phyloP scores from a whole-genome alignment of 2,888 invertebrate genomes.

The Ochropacha duplaris region DNA sequence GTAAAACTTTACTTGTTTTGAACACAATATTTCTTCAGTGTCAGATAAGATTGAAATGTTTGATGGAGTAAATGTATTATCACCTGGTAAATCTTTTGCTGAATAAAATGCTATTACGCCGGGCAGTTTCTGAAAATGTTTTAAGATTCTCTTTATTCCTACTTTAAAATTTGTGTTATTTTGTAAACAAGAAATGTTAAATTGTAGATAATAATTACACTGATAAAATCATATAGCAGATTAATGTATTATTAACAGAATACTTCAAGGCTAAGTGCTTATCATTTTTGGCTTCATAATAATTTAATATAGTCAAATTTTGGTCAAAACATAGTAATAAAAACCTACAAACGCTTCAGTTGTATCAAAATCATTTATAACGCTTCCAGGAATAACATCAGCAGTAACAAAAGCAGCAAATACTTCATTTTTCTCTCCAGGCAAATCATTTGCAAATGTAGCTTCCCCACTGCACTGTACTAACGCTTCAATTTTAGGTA shows the following conservation, averaged over 20 bases:
- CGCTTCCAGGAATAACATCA: constrained; percentile 75
- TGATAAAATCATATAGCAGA: too few species aligned
- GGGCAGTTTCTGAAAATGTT: constrained; percentile 72
- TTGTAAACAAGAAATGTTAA: too few species aligned
- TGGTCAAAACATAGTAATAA: too few species aligned
- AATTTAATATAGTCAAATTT: too few species aligned
- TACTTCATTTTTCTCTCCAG: constrained; percentile 83
- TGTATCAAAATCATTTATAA: constrained; percentile 81
- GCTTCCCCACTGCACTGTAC: constrained; percentile 87
- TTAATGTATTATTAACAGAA: too few species aligned
- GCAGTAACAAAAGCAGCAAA: constrained; percentile 85
- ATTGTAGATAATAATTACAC: too few species aligned
- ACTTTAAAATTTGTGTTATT: too few species aligned
- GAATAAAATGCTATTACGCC: constrained; percentile 85
- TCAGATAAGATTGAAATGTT: constrained; percentile 23
- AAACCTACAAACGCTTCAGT: constrained; percentile 83
- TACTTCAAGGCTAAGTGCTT: too few species aligned
- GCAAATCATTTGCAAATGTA: constrained; percentile 85
- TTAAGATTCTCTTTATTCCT: neutral
- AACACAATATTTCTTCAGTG: constrained; percentile 70
- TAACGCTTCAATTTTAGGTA: constrained; percentile 85
- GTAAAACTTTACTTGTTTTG: constrained; percentile 53
- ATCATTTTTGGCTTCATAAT: too few species aligned
- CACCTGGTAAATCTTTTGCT: constrained; percentile 86
- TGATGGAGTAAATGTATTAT: constrained; percentile 75